These are phyloP conservation scores for Melanargia galathea DNA, from an alignment of 2,888 invertebrate genomes.

Conservation along the genomic window DNA sequence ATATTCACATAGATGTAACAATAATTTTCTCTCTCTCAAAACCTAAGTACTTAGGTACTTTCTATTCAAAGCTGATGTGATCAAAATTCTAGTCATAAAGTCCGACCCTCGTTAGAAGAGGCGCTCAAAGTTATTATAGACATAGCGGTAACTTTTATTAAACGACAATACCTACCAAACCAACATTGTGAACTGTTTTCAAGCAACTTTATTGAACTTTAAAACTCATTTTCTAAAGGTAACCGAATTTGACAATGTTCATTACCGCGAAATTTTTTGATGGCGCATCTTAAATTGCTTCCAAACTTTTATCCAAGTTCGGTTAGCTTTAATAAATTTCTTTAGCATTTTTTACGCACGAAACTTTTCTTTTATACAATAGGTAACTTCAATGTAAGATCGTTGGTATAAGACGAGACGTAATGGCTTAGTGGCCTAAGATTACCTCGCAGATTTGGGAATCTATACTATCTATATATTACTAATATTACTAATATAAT, in stretches of 20 bases:
- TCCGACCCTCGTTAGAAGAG: no score
- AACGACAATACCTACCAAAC: background rate
- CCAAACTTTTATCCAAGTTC: slow-evolving; percentile 27
- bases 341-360: slow-evolving; percentile 22
- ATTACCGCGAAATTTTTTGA: slow-evolving; percentile 30
- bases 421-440: slow-evolving; percentile 1
- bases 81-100: no score
- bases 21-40: background rate
- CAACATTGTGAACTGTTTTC: slow-evolving; percentile 9
- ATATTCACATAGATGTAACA: background rate
- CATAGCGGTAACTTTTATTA: background rate
- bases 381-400: slow-evolving; percentile 10
- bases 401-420: slow-evolving; percentile 16
- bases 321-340: slow-evolving; percentile 23
- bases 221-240: slow-evolving; percentile 18
- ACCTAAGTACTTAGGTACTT: no score
- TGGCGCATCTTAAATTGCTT: slow-evolving; percentile 30
- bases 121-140: no score
- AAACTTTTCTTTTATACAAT: slow-evolving; percentile 18
- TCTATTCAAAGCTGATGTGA: no score
- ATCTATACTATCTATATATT: no score
- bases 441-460: background rate
- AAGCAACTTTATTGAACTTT: slow-evolving; percentile 10
- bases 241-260: slow-evolving; percentile 23
- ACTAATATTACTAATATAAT: no score